Conservation (phyloP, 2,797 vertebrate species). For the Pseudochirops cupreus region DNA sequence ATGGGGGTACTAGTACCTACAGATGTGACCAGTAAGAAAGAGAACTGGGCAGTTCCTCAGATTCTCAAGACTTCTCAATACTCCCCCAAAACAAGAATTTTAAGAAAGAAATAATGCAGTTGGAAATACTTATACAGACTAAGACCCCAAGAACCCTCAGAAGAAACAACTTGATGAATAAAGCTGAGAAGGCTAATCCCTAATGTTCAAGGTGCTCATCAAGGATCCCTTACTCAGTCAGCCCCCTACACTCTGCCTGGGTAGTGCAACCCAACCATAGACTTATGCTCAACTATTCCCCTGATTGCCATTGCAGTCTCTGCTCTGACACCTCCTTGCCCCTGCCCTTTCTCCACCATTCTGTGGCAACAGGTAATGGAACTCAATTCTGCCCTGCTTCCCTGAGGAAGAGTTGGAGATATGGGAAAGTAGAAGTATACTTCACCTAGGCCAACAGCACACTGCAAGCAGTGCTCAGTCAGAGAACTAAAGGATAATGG, state of each 20-base stretch:
- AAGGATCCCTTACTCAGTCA: background rate
- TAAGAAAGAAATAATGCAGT: background rate
- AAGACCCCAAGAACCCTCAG: background rate
- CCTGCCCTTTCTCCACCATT: background rate
- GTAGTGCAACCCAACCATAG: background rate
- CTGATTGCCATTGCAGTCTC: background rate
- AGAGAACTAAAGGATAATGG: background rate
- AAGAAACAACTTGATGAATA: background rate
- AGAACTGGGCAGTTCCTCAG: background rate
- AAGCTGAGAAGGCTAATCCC: background rate
- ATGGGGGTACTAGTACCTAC: background rate
- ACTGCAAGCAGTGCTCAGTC: background rate
- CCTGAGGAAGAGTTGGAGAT: background rate
- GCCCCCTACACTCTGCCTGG: background rate
- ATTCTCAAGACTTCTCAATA: background rate
- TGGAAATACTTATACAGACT: background rate
- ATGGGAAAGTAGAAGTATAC: background rate
- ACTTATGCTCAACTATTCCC: background rate
- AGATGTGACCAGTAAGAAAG: background rate
- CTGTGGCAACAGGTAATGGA: background rate
- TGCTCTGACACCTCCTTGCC: background rate
- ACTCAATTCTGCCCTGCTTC: background rate
- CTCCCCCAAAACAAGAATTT: background rate
- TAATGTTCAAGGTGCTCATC: background rate
- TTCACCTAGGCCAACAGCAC: background rate